phyloP scores from a whole-genome alignment of 2,888 invertebrate genomes.

The Drosophila paramelanica region DNA sequence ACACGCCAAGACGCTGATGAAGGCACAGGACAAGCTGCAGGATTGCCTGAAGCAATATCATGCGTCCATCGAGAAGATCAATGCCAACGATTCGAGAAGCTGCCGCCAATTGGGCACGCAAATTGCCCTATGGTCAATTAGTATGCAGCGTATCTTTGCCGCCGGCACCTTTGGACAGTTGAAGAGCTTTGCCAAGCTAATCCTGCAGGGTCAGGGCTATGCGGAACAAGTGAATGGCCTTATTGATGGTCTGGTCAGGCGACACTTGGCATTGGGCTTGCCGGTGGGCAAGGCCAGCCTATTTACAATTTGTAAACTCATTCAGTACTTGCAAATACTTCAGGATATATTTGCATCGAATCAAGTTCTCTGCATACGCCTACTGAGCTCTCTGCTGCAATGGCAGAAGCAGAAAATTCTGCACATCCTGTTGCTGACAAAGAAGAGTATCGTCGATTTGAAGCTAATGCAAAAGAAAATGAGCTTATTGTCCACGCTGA shows the following conservation, averaged over 20 bases:
- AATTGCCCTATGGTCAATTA: conserved; percentile 88
- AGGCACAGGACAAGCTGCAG: conserved; percentile 85
- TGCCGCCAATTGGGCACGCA: conserved; percentile 85
- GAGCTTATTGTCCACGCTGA: conserved; percentile 52
- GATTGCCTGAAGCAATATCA: conserved; percentile 86
- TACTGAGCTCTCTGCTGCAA: conserved; percentile 91
- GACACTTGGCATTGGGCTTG: conserved; percentile 89
- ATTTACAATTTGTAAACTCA: conserved; percentile 90
- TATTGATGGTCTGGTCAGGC: conserved; percentile 88
- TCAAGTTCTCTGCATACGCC: conserved; percentile 89
- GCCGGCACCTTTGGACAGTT: conserved; percentile 86
- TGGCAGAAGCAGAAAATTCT: conserved; percentile 86
- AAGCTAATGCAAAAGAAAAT: conserved; percentile 65
- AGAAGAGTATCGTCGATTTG: conserved; percentile 52
- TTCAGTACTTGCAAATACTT: conserved; percentile 92
- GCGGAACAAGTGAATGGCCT: conserved; percentile 88
- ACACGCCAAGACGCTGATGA: conserved; percentile 87
- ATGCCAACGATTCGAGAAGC: conserved; percentile 84
- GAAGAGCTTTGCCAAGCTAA: conserved; percentile 83
- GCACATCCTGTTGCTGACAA: conserved; percentile 52
- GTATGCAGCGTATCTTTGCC: conserved; percentile 86
- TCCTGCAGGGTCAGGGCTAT: conserved; percentile 88
- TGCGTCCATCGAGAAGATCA: conserved; percentile 85
- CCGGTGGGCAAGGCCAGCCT: conserved; percentile 92
- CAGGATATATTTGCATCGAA: conserved; percentile 90